Evolutionary conservation across 2,113 vertebrate genomes (phyloP).

Genomic region (Tichodroma muraria): DNA sequence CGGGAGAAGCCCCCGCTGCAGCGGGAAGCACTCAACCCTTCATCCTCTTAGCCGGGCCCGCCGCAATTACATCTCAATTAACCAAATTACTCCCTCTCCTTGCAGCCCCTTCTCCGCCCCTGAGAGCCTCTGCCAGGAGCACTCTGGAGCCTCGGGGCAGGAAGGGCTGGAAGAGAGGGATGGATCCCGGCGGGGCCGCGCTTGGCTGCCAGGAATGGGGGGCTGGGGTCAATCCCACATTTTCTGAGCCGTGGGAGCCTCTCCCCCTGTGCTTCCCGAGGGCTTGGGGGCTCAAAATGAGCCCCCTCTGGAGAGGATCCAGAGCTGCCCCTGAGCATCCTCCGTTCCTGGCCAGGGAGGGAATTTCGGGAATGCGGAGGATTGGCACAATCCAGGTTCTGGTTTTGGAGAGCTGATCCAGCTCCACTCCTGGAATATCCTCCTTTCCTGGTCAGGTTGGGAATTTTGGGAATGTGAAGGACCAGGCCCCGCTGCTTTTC

Average conservation of each 20-base stretch:
- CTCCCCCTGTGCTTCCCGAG: no score
- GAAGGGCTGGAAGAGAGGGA: not conserved
- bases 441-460: fast-evolving
- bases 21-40: conserved; percentile 31
- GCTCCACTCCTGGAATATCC: not conserved
- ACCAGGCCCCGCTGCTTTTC: not conserved
- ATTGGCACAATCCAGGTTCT: fast-evolving
- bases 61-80: conserved; percentile 73
- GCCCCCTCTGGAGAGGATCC: fast-evolving
- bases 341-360: not conserved
- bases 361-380: not conserved
- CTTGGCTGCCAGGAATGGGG: not conserved
- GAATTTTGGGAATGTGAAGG: not conserved
- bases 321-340: not conserved
- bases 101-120: not conserved
- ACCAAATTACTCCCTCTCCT: conserved; percentile 44
- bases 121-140: conserved; percentile 23
- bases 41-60: conserved; percentile 56
- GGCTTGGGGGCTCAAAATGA: no score
- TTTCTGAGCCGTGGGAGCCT: no score
- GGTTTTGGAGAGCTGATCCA: not conserved
- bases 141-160: not conserved
- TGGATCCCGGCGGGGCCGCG: not conserved
- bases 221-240: not conserved
- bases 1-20: not conserved